Evolutionary conservation across 2,888 invertebrate species (phyloP).

Genomic region (Schizotus pectinicornis): DNA sequence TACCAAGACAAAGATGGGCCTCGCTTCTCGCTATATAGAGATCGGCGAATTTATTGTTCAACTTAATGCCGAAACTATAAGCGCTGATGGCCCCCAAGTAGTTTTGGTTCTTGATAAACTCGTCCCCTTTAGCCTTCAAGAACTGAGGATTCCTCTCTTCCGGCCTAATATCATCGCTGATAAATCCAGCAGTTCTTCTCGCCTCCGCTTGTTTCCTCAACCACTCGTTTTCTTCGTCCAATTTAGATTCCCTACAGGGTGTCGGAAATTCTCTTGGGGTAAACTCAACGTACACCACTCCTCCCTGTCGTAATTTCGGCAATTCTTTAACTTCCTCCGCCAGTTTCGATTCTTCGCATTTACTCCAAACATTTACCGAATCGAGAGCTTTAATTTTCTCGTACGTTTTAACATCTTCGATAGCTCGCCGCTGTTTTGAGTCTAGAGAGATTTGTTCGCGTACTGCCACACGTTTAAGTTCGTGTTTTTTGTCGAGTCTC

Average conservation of each 20-base stretch:
- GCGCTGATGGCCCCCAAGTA: slow-evolving; percentile 83
- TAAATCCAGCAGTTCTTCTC: slow-evolving; percentile 71
- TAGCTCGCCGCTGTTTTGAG: slow-evolving; percentile 64
- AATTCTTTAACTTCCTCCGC: slow-evolving; percentile 50
- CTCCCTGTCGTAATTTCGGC: slow-evolving; percentile 27
- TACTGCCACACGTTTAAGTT: slow-evolving; percentile 66
- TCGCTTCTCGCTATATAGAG: slow-evolving; percentile 79
- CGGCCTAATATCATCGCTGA: slow-evolving; percentile 73
- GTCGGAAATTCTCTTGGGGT: slow-evolving; percentile 81
- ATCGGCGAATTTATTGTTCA: slow-evolving; percentile 74
- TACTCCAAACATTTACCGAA: slow-evolving; percentile 13
- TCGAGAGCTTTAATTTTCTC: slow-evolving; percentile 70
- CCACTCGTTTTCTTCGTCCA: slow-evolving; percentile 79
- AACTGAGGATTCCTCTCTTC: slow-evolving; percentile 85
- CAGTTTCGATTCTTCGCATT: slow-evolving; percentile 47
- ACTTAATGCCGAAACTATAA: slow-evolving; percentile 77
- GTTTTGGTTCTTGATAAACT: slow-evolving; percentile 76
- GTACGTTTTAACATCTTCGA: slow-evolving; percentile 67
- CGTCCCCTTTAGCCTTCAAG: slow-evolving; percentile 81
- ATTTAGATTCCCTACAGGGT: slow-evolving; percentile 77
- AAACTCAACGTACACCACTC: slow-evolving; percentile 64
- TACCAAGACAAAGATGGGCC: slow-evolving; percentile 71
- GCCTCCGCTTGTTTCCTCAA: slow-evolving; percentile 78
- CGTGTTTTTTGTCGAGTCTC: slow-evolving; percentile 60
- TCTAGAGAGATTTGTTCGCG: slow-evolving; percentile 67